These are phyloP conservation scores for Lethrus apterus DNA, from an alignment of 1,140 invertebrate species.

Conservation along the genomic window DNA sequence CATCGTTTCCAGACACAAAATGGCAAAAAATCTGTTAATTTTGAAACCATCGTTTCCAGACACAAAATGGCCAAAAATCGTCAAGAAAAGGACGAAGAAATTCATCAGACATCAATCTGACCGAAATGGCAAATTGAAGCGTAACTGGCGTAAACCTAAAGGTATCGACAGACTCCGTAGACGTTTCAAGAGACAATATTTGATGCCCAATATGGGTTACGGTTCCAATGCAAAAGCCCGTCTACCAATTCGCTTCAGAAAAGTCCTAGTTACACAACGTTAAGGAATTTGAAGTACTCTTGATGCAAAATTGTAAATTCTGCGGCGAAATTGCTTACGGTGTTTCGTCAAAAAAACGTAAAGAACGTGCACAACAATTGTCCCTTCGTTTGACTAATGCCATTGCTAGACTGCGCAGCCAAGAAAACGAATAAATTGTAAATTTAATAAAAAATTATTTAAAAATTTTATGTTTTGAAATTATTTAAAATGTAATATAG, in stretches of 20 bases:
- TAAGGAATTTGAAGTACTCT: slow-evolving; percentile 93
- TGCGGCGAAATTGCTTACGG: slow-evolving; percentile 96
- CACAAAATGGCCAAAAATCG: slow-evolving; percentile 68
- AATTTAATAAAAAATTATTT: slow-evolving; percentile 10
- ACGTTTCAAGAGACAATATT: slow-evolving; percentile 96
- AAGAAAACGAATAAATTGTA: slow-evolving; percentile 90
- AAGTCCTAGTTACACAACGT: slow-evolving; percentile 73
- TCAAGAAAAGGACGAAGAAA: slow-evolving; percentile 95
- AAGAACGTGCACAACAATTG: slow-evolving; percentile 93
- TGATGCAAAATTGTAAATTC: slow-evolving; percentile 98
- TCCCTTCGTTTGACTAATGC: slow-evolving; percentile 94
- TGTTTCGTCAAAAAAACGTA: slow-evolving; percentile 94
- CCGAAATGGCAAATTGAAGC: slow-evolving; percentile 89
- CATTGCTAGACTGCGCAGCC: slow-evolving; percentile 89
- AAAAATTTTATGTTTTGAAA: slow-evolving; percentile 7
- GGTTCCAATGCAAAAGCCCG: slow-evolving; percentile 89
- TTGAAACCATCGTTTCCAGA: neutral
- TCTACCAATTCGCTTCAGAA: slow-evolving; percentile 95
- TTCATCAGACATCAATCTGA: slow-evolving; percentile 96
- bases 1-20: too few relatives aligned
- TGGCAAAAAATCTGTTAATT: neutral
- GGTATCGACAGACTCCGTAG: slow-evolving; percentile 98
- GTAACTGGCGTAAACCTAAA: slow-evolving; percentile 88
- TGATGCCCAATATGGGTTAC: slow-evolving; percentile 99
- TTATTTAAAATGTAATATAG: too few relatives aligned